phyloP scores from a whole-genome alignment of 2,888 invertebrate genomes.

The Ochropacha duplaris region DNA sequence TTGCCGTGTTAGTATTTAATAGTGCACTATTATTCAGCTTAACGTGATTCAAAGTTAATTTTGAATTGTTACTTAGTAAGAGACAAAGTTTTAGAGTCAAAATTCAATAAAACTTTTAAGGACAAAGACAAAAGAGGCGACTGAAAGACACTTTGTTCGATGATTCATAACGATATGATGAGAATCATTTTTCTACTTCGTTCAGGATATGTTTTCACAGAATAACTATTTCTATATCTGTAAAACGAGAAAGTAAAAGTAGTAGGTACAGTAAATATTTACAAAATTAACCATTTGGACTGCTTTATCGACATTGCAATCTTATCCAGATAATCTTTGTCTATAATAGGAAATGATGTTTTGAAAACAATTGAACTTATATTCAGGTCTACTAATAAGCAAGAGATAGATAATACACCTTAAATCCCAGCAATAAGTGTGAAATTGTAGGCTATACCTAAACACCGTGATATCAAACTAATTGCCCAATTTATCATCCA shows the following conservation, averaged over 20 bases:
- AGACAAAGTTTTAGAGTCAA: neutral
- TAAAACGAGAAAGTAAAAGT: neutral
- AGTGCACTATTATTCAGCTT: conserved; percentile 38
- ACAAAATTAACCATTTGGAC: neutral
- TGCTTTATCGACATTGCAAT: neutral
- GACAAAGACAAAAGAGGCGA: neutral
- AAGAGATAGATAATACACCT: neutral
- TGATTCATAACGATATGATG: too few species aligned
- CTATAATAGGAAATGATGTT: neutral
- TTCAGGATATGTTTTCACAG: neutral
- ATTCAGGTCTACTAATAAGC: neutral
- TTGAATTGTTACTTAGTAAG: conserved; percentile 20
- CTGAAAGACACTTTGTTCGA: neutral
- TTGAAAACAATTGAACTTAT: neutral
- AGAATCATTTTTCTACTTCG: too few species aligned
- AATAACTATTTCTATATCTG: neutral
- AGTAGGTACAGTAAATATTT: neutral
- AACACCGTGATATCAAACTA: conserved; percentile 53
- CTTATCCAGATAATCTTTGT: neutral
- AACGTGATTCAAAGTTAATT: conserved; percentile 29
- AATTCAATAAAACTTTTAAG: neutral
- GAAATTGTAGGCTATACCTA: neutral
- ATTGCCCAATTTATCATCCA: conserved; percentile 68
- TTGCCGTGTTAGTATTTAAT: conserved; percentile 48
- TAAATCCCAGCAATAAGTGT: conserved; percentile 20